Evolutionary conservation across 2,888 invertebrate species (phyloP), one percentile per base, ranked within the genome.

Genomic region (Melieria picta): DNA sequence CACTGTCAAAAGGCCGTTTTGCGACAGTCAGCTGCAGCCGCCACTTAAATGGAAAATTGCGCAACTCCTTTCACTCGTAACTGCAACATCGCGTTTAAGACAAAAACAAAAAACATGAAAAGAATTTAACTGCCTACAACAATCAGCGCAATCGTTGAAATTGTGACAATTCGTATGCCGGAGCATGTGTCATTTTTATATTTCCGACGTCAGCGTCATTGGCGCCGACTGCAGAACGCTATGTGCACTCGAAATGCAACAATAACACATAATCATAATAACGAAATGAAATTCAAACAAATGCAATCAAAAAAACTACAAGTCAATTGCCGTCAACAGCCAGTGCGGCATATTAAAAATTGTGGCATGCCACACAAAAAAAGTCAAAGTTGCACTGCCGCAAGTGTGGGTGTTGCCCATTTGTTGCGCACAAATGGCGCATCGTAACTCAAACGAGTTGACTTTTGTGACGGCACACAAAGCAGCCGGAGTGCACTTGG

Each of bases 171-270:
- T 75, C 73, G 74, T 75, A 76, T 76, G 76, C 77, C 71, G 64
- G 70, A 73, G 65, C 76, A 77, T 78, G 77, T 76, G 76, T 77
- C 76, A 77, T 77, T 69, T 76, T 76, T 74, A 76, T 74, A 77
- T 72, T 73, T 77, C 74, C 76, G 72, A 68, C 70, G 52, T 67
- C 73, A 74, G 74, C 56, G 50, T 52, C 47, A 13, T 10, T 58
- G 42, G 30, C 30, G 30, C 30, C 45, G 9, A 62, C 16, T 13
- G 16, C 55, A 42, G 42, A 10, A 30, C n/a, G 7, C 10, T 50
- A 16, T n/a, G 9, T 45, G 57, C 7, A 43, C 10, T 66, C 13
- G 46, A 69, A 69, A 63, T 69, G 57, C 62, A 69, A 63, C 56
- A 69, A 69, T 16, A 48, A 63, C 47, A 52, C 11, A 52, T 52